Base-by-base conservation (phyloP, 2,113 vertebrate genomes). In the Tetrao urogallus region DNA sequence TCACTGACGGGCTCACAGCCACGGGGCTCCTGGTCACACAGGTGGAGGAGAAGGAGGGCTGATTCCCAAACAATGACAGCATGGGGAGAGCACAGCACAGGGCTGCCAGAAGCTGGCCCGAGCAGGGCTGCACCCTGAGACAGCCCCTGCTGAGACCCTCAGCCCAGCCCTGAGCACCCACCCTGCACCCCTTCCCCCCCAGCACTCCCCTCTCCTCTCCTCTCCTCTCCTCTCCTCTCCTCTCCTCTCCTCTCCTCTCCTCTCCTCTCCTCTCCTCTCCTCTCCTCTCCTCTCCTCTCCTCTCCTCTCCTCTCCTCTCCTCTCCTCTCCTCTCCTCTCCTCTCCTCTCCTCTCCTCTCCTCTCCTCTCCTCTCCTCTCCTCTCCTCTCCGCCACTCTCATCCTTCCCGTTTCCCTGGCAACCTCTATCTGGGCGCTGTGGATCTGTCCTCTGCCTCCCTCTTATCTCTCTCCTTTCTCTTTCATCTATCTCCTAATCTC, bases 341-440 rank as follows among this genome's bases (percentile, higher is more conserved):
- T 50, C 22, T 48, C 48, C 45, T 47, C 45, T 47, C 48, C 48
- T 48, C 48, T 48, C 48, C 96, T 94, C 86, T 91, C 86, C 95
- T 86, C 45, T 78, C 94, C 95, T 69, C 96, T 96, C 97, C 48
- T 22, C 22, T 48, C 48, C 9, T 47, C 45, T 47, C 24, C 95
- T 94, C 86, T 91, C 84, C 95, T 86, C 45, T 79, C 93, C 54
- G 1, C 54, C 94, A 93, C 95, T 72, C 96, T 96, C 97, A 96
- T 97, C 97, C 97, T 96, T 94, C 94, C 95, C 11, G 98, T 98
- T 97, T 96, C 98, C 98, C 89, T 97, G 95, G 97, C 97, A 98
- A 98, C 98, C 77, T 96, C 96, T 92, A 96, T 97, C 97, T 96
- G 94, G 34, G 21, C 69, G 48, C 90, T 1, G 76, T 94, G 91